Base-by-base conservation (phyloP, 2,888 invertebrate genomes). In the Nipponacmea schrenckii region DNA sequence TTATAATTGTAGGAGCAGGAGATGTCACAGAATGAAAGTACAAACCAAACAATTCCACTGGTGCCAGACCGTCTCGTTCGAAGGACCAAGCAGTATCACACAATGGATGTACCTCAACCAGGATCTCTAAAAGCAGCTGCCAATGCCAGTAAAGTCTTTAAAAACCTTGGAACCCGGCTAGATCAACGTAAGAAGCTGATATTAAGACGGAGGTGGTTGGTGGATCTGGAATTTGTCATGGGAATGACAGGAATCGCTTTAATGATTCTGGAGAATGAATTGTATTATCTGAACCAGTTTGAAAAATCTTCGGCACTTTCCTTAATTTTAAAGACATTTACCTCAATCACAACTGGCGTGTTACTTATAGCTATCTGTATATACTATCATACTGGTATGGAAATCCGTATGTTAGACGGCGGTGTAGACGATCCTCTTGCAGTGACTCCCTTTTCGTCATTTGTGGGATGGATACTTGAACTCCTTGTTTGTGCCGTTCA, bases 221-320 rank as follows among this genome's bases (percentile, higher is more conserved):
- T 82, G 15, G 81, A 84, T 68, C 67, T 82, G 27, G 78, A 81
- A 45, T 81, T 83, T 67, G 74, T 73, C 2, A 69, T 82, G 45
- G 84, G 83, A 2, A 65, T 83, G 63, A 45, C 70, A 14, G 85
- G 85, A 31, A 82, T 85, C 31, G 26, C 79, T 1, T 68, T 84
- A n/a, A 84, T 85, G 85, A 77, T 84, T 70, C 70, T 80, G 7
- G 84, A 85, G 76, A 84, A 82, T 3, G 85, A 85, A 66, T 71
- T 84, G n/a, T 82, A 75, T 64, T 80, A 81, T 46, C 72, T 71
- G 12, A 67, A 80, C 31, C 65, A 70, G 15, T 69, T 73, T 20
- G 73, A 78, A 31, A 81, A 81, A 62, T 66, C 71, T 7, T 74
- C 79, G 1, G 20, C 74, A 0, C 56, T 80, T 1, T 82, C 83